Evolutionary conservation across 2,888 invertebrate species (phyloP), one percentile per base, ranked within the genome.

Genomic region (Alloscopus bannaensis): DNA sequence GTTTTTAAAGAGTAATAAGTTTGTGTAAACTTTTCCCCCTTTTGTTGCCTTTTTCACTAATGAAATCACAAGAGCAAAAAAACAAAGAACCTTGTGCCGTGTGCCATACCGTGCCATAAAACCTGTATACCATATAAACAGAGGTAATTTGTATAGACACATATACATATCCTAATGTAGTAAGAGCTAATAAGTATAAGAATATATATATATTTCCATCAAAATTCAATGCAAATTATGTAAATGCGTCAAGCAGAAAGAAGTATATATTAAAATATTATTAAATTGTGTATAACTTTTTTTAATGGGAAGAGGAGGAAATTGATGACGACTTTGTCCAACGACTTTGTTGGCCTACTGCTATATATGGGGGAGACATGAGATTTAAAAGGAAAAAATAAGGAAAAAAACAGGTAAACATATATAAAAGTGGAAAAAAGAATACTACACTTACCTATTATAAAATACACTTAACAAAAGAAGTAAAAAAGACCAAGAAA

Each of bases 281-380:
- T 60, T 60, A 60, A 60, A 60, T 36, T 36, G 55, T 24, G 31
- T 13, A 28, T 28, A 57, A 57, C 11, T 29, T 45, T 26, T 42
- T 64, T 57, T 64, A 64, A 45, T 64, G 47, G 42, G 47, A 64
- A 45, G 64, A 64, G 64, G 28, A 47, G 47, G 29, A 45, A 64
- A 47, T 45, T 47, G 47, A 64, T 64, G 20, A 64, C 47, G 64
- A 64, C 47, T 45, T 4, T 57, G 36, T 47, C 47, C 26, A 45
- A n/a, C n/a, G n/a, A 64, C 64, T 45, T 11, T 60, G 60, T 60
- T 57, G 36, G 28, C 47, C 26, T 47, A n/a, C n/a, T n/a, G 47
- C 64, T 45, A n/a, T 60, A 42, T 60, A 45, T 42, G 22, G 68
- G 68, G 68, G 68, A 52, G 52, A 52, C 22, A 18, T 68, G 68